phyloP scores from a whole-genome alignment of 2,797 vertebrate genomes.

The Aulostomus chinensis region DNA sequence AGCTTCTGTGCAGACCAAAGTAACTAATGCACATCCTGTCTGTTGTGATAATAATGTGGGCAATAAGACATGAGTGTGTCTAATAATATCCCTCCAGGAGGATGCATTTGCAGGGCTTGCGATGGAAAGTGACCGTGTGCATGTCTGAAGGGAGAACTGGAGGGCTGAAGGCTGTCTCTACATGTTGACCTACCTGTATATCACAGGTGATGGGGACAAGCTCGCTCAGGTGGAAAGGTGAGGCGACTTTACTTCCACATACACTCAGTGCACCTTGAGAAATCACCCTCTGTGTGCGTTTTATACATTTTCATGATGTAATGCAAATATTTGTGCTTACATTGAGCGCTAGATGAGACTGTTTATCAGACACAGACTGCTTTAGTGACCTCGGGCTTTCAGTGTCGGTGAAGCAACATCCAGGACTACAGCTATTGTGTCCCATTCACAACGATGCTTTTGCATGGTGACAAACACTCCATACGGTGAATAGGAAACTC shows the following conservation, averaged over 20 bases:
- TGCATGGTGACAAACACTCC: too few relatives aligned
- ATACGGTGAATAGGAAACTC: too few relatives aligned
- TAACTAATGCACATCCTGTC: slow-evolving; percentile 78
- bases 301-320: too few relatives aligned
- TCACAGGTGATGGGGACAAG: slow-evolving; percentile 59
- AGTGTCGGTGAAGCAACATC: too few relatives aligned
- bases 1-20: slow-evolving; percentile 56
- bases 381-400: too few relatives aligned
- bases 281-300: neutral
- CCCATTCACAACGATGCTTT: too few relatives aligned
- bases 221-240: slow-evolving; percentile 68
- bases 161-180: slow-evolving; percentile 68
- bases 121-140: slow-evolving; percentile 62
- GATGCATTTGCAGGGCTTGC: slow-evolving; percentile 61
- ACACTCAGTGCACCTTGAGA: slow-evolving; percentile 21
- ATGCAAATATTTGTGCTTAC: too few relatives aligned
- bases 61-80: slow-evolving; percentile 70
- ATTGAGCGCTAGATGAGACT: too few relatives aligned
- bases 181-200: slow-evolving; percentile 71
- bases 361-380: too few relatives aligned
- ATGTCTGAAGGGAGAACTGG: slow-evolving; percentile 55
- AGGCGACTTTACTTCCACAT: slow-evolving; percentile 46
- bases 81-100: slow-evolving; percentile 70
- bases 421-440: too few relatives aligned
- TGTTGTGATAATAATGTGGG: slow-evolving; percentile 66